Conservation (phyloP, 2,113 vertebrate species). For the Telmatochromis sp. region DNA sequence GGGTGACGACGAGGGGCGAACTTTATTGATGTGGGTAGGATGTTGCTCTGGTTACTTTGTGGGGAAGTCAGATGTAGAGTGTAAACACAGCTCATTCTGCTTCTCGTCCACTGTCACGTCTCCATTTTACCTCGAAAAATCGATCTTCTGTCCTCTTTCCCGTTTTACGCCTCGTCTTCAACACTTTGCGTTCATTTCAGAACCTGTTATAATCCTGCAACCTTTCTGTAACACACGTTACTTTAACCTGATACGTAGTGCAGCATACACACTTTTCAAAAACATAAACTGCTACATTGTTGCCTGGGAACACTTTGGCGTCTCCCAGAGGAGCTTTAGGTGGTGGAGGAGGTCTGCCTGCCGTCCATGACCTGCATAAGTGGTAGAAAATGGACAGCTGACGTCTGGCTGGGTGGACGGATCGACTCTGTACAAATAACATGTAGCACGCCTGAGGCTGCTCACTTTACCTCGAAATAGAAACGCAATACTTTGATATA, state of each 20-base stretch:
- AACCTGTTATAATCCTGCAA: background rate
- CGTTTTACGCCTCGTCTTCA: background rate
- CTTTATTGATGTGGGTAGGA: background rate
- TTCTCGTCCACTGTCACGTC: conserved; percentile 15
- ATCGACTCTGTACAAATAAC: background rate
- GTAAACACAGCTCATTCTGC: conserved; percentile 19
- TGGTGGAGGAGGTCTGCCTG: background rate
- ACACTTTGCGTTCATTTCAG: background rate
- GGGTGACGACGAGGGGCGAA: background rate
- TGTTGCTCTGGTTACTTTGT: background rate
- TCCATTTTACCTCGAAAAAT: background rate
- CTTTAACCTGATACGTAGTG: background rate
- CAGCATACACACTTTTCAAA: background rate
- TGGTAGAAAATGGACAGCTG: background rate
- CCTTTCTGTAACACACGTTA: background rate
- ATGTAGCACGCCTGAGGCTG: background rate
- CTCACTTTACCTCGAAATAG: conserved; percentile 3
- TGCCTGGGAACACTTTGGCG: background rate
- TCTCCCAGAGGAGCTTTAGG: background rate
- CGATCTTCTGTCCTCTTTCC: background rate
- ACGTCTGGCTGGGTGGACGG: background rate
- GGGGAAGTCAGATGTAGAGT: conserved; percentile 7
- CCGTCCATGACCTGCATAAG: background rate
- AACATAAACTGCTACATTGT: background rate
- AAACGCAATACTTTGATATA: conserved; percentile 13